Base-by-base conservation (phyloP, 2,113 vertebrate species). In the Brachionichthys hirsutus region DNA sequence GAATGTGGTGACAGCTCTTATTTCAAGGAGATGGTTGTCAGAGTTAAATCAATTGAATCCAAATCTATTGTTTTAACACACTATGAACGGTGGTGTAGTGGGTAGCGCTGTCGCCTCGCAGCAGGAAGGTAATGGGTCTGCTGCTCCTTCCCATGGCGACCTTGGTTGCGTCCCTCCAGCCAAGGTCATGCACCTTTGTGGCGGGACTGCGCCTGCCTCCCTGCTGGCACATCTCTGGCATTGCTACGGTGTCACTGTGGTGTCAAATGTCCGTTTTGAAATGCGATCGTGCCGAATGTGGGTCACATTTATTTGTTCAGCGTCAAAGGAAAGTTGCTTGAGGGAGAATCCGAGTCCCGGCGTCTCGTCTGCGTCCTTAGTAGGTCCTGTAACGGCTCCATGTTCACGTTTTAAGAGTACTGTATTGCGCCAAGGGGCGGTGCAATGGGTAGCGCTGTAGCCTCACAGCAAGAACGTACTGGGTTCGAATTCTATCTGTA, bases 231-330 rank as follows among this genome's bases (percentile, higher is more conserved):
- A 0, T 18, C 40, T 7, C 2, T n/a, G 63, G 71, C 70, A 66
- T 75, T 70, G 67, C 73, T 79, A 3, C 43, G 42, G 71, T 62
- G 75, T 84, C 75, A 83, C 66, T 46, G 45, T 55, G 55, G 74
- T 62, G 74, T 30, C n/a, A 75, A 77, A 81, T 75, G 77, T 63
- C 56, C 62, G 61, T 48, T 49, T n/a, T 65, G 82, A 67, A 80
- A 81, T 14, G 62, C 3, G 76, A 85, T 77, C 73, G 70, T 6
- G 51, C 70, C 80, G 72, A 77, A 72, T 52, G 50, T 7, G 12
- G 76, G 55, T 82, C 73, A 47, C 42, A 78, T 85, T 68, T 78
- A 58, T 82, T 84, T 75, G 55, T 82, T 59, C 72, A 61, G 61
- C 68, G 64, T 59, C n/a, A 52, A 34, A 68, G 62, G 63, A 41